Conservation (phyloP, 2,888 invertebrate species). For the Frankliniella intonsa region DNA sequence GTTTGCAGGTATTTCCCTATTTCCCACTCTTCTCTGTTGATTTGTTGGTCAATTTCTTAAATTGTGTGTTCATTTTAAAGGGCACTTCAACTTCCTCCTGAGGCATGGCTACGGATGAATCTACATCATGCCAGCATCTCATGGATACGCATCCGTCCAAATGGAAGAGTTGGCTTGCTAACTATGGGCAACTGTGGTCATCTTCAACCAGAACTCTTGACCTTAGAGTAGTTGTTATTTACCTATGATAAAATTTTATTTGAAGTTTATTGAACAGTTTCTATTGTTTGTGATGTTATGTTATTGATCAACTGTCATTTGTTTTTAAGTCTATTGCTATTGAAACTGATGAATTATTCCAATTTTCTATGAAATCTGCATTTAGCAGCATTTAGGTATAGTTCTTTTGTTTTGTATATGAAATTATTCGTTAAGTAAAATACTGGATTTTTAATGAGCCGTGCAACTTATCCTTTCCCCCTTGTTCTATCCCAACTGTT, state of each 20-base stretch:
- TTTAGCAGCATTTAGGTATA: too few relatives aligned
- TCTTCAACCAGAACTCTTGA: conserved; percentile 71
- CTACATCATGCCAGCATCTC: conserved; percentile 92
- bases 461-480: too few relatives aligned
- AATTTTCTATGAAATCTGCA: too few relatives aligned
- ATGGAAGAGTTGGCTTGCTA: conserved; percentile 78
- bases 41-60: neutral
- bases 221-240: conserved; percentile 40
- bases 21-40: conserved; percentile 18
- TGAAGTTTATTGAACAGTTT: neutral
- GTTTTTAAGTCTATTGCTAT: neutral
- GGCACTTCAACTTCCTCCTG: conserved; percentile 92
- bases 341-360: neutral
- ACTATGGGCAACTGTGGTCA: conserved; percentile 85
- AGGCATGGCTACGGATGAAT: conserved; percentile 91
- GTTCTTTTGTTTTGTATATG: too few relatives aligned
- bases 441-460: too few relatives aligned
- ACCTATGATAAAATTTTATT: neutral
- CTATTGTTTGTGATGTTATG: neutral
- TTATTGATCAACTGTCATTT: neutral
- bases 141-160: conserved; percentile 79
- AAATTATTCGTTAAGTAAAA: too few relatives aligned
- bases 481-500: too few relatives aligned
- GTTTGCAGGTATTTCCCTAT: conserved; percentile 65
- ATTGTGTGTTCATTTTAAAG: conserved; percentile 52